phyloP scores from a whole-genome alignment of 2,797 vertebrate species.

The Bryconaethiops microstoma region DNA sequence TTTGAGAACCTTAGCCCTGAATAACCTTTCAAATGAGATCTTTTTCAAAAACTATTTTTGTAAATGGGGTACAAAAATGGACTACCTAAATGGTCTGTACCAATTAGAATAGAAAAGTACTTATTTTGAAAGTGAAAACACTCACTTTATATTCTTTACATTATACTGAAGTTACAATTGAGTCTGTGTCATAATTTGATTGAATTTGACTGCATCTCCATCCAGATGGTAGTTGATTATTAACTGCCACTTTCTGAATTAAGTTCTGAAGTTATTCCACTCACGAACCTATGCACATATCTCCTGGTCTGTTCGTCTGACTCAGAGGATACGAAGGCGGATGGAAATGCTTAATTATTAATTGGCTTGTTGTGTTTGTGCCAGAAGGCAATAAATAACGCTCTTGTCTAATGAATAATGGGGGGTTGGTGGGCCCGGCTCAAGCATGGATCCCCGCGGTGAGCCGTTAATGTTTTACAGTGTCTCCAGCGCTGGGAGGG shows the following conservation, averaged over 20 bases:
- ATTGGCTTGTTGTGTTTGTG: slow-evolving; percentile 67
- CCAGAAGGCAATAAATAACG: slow-evolving; percentile 68
- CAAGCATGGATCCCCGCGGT: slow-evolving; percentile 57
- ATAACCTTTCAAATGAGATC: no score
- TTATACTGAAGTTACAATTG: slow-evolving; percentile 17
- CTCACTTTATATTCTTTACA: neutral
- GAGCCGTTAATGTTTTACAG: slow-evolving; percentile 64
- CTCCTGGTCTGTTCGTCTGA: slow-evolving; percentile 54
- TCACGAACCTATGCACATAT: slow-evolving; percentile 47
- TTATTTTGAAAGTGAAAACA: neutral
- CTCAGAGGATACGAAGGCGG: slow-evolving; percentile 54
- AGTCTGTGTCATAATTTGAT: slow-evolving; percentile 15
- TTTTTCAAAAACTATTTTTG: neutral
- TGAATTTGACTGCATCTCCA: slow-evolving; percentile 26
- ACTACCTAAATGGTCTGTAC: neutral
- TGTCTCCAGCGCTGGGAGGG: slow-evolving; percentile 57
- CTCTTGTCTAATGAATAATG: slow-evolving; percentile 67
- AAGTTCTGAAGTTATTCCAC: slow-evolving; percentile 56
- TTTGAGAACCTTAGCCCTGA: no score
- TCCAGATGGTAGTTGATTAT: slow-evolving; percentile 47
- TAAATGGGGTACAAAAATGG: neutral
- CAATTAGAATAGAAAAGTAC: neutral
- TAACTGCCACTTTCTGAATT: slow-evolving; percentile 52
- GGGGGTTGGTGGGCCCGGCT: slow-evolving; percentile 56
- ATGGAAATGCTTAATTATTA: slow-evolving; percentile 68